Base-by-base conservation (phyloP, 2,797 vertebrate genomes). In the Aldrovandia affinis region DNA sequence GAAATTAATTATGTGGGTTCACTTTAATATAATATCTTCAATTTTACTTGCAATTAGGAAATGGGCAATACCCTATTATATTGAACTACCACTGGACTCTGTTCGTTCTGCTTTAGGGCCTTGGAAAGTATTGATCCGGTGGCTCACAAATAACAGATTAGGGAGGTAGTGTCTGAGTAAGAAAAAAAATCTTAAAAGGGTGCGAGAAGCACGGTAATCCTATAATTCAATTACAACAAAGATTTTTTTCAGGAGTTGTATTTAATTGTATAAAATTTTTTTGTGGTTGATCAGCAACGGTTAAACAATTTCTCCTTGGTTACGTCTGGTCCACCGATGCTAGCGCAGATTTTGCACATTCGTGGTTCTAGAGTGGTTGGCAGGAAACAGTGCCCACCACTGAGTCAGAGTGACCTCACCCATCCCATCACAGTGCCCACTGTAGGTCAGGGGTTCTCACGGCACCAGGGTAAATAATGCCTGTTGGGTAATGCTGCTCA, bases 221-320 rank as follows among this genome's bases (percentile, higher is more conserved):
- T 55, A 70, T 84, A 80, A 70, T 84, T 84, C 70, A 84, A 84
- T 65, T 73, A 54, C 83, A 84, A 81, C 65, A 70, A 84, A 78
- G 77, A 84, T 80, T 42, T 59, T 28, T 79, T 54, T 81, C 30
- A 30, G n/a, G 78, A n/a, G 20, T 65, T 79, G 42, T 57, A 7
- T 83, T n/a, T n/a, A n/a, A n/a, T 83, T 55, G 22, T 70, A 2
- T 70, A 33, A 2, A 10, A 2, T 15, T 55, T 80, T 57, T 0
- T 55, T 70, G 20, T 47, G 39, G 83, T 84, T 84, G 78, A 63
- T 84, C 57, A 59, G 63, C 52, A 44, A 57, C 63, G 8, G 47
- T n/a, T 50, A 84, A 39, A 65, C 30, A 25, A 59, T 84, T 79
- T 80, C 47, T 50, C 83, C 83, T 84, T 84, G 83, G 63, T 81